Conservation (phyloP, 1,140 invertebrate genomes). For the Cyphomyrmex costatus region DNA sequence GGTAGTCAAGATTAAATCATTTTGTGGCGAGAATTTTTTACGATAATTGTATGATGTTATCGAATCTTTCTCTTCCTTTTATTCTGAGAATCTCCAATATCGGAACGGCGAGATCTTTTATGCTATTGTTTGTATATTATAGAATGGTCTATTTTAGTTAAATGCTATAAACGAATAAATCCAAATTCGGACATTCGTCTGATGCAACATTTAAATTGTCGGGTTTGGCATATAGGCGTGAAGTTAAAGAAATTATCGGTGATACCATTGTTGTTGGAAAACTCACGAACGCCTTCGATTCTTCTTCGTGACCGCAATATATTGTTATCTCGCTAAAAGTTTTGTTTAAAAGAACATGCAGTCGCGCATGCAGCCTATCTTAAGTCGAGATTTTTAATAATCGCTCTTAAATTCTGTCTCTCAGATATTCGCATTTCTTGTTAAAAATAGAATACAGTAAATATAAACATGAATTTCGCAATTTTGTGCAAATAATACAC, state of each 20-base stretch:
- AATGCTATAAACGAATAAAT: slow-evolving; percentile 45
- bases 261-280: not conserved
- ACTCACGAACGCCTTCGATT: slow-evolving; percentile 63
- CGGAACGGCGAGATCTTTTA: not conserved
- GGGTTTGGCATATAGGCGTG: not conserved
- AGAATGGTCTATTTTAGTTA: not conserved
- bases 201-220: slow-evolving; percentile 23
- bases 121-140: not conserved
- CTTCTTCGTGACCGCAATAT: slow-evolving; percentile 17
- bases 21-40: not conserved
- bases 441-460: not conserved
- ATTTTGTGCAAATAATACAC: not conserved
- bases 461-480: not conserved
- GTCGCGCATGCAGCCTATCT: slow-evolving; percentile 9
- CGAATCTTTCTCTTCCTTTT: not conserved
- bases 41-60: not conserved
- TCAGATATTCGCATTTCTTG: not conserved
- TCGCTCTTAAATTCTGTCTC: not conserved
- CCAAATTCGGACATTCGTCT: not conserved
- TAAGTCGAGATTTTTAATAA: not conserved
- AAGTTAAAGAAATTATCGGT: slow-evolving; percentile 55
- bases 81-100: not conserved
- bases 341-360: slow-evolving; percentile 41
- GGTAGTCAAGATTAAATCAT: not conserved
- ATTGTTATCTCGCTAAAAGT: slow-evolving; percentile 21